These are phyloP conservation scores for Spatulosminthurus flaviceps DNA, from an alignment of 2,888 invertebrate genomes.

Conservation along the genomic window DNA sequence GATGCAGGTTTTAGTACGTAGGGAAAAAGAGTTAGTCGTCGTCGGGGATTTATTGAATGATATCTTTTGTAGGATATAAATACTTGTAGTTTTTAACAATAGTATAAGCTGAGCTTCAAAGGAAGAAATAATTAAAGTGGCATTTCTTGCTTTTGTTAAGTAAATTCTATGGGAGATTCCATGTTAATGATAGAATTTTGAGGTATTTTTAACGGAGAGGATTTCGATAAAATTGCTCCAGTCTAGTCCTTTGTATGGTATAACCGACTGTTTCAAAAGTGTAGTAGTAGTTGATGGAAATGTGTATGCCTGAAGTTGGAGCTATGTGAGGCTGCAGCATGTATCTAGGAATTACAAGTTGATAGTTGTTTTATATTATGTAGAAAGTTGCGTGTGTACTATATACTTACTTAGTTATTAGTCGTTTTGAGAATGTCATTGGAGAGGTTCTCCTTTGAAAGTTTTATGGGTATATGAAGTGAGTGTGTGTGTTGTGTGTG, in stretches of 20 bases:
- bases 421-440: neutral
- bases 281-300: neutral
- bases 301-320: slow-evolving; percentile 7
- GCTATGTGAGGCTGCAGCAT: too few species aligned
- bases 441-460: neutral
- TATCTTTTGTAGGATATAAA: neutral
- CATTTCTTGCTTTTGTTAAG: neutral
- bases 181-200: slow-evolving; percentile 9
- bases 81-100: neutral
- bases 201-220: slow-evolving; percentile 23
- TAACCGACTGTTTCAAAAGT: neutral
- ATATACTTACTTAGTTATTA: neutral
- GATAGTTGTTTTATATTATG: too few species aligned
- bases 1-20: neutral
- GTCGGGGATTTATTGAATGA: neutral
- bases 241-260: neutral
- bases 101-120: slow-evolving; percentile 23
- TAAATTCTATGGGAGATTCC: slow-evolving; percentile 8
- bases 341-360: too few species aligned
- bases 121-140: slow-evolving; percentile 39
- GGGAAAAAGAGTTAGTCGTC: neutral
- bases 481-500: too few species aligned
- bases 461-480: neutral
- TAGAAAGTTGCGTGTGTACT: too few species aligned
- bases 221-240: slow-evolving; percentile 28